phyloP scores from a whole-genome alignment of 2,797 vertebrate species.

The Danio kyathit region DNA sequence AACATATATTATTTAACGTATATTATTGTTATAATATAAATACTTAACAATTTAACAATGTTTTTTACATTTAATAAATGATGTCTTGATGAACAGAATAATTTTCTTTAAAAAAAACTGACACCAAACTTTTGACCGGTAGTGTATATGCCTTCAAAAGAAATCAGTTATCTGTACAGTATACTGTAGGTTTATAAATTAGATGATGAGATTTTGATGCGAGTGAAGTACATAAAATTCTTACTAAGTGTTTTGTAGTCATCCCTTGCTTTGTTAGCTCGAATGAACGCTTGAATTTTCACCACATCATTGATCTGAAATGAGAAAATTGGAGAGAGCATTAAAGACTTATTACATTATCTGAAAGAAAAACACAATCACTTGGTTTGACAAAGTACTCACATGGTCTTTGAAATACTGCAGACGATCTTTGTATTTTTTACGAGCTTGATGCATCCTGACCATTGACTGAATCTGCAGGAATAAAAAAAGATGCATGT shows the following conservation, averaged over 20 bases:
- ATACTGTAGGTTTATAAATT: too few species aligned
- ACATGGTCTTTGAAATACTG: slow-evolving; percentile 95
- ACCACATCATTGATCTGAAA: slow-evolving; percentile 91
- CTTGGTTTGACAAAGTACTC: slow-evolving; percentile 64
- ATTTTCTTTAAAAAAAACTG: too few species aligned
- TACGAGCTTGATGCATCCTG: slow-evolving; percentile 95
- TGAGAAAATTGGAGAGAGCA: slow-evolving; percentile 18
- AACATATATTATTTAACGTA: too few species aligned
- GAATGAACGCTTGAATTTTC: slow-evolving; percentile 98
- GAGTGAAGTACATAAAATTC: slow-evolving; percentile 62
- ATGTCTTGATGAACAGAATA: too few species aligned
- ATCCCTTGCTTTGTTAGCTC: slow-evolving; percentile 97
- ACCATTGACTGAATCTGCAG: slow-evolving; percentile 92
- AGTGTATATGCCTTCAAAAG: not conserved
- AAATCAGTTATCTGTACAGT: too few species aligned
- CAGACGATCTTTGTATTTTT: slow-evolving; percentile 89
- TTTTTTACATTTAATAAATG: too few species aligned
- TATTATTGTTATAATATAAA: too few species aligned
- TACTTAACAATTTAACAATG: too few species aligned
- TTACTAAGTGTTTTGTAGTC: slow-evolving; percentile 99
- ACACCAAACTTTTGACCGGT: too few species aligned
- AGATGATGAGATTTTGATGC: not conserved
- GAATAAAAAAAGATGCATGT: slow-evolving; percentile 5
- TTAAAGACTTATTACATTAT: not conserved
- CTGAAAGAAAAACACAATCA: not conserved